These are phyloP conservation scores for Limnephilus auricula DNA, from an alignment of 2,888 invertebrate genomes.

Conservation along the genomic window DNA sequence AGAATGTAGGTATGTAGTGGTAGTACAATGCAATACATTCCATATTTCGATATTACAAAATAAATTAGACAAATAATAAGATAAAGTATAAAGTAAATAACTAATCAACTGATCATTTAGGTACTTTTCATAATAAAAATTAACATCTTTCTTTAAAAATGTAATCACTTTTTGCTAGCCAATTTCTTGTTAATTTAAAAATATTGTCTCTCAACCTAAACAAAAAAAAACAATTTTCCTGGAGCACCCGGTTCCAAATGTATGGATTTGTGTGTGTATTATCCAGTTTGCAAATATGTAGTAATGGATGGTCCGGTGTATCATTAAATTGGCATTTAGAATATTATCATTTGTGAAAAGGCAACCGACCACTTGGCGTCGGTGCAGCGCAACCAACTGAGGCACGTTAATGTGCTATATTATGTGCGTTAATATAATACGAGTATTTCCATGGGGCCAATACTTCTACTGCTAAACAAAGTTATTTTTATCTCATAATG, in stretches of 20 bases:
- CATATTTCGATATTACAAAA: no score
- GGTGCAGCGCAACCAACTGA: background rate
- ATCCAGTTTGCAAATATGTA: background rate
- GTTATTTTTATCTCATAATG: background rate
- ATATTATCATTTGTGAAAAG: background rate
- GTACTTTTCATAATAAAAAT: no score
- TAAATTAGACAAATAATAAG: no score
- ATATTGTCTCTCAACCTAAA: no score
- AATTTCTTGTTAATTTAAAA: no score
- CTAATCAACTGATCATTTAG: no score
- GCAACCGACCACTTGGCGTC: background rate
- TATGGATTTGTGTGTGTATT: background rate
- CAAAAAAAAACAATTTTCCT: background rate
- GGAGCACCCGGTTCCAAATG: background rate
- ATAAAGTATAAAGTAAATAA: no score
- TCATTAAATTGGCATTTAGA: background rate
- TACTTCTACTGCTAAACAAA: background rate
- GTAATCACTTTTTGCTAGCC: no score
- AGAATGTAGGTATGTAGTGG: no score
- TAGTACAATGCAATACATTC: no score
- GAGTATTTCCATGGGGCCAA: background rate
- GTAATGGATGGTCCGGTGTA: background rate
- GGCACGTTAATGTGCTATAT: background rate
- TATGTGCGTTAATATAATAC: no score
- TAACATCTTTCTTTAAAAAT: no score